Base-by-base conservation (phyloP, 2,113 vertebrate species). In the Larimichthys crocea region DNA sequence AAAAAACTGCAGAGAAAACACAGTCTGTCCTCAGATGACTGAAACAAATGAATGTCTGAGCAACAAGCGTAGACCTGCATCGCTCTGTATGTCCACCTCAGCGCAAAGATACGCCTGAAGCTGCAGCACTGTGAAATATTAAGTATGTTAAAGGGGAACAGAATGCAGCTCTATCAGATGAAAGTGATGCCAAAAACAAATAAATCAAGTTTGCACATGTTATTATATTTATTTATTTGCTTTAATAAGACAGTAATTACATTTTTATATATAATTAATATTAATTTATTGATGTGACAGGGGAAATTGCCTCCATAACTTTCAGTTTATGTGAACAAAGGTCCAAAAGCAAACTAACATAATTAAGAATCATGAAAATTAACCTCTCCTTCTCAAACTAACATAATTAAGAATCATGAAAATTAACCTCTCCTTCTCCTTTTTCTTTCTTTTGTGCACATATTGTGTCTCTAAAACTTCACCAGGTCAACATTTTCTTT, bases 1-100 rank as follows among this genome's bases (percentile, higher is more conserved):
- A 59, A 77, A 55, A 67, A 69, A 40, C 74, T 80, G 85, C 78
- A 85, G 74, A 48, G 57, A 42, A 79, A 61, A 63, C 68, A 52
- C 48, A 61, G 74, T 20, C 57, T 74, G 86, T 67, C 71, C 57
- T 82, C 72, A 76, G 56, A 77, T 86, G 82, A 83, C 79, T 57
- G 69, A 44, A 10, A 26, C 35, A 0, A 63, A 61, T 26, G 62
- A 63, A 61, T 26, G 62, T 68, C 57, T 40, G 29, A 65, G 26
- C 61, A 85, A 75, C 65, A 79, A 68, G 74, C 62, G 6, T 5
- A 40, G 22, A 64, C 46, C 62, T 65, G 65, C 76, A 56, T 12
- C 19, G 1, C 14, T 64, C 17, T 5, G 16, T 15, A 35, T 0
- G 15, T n/a, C 17, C n/a, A 56, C 26, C 3, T 40, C 10, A 26